phyloP scores from a whole-genome alignment of 2,113 vertebrate species.

The Chaetodon trifascialis region DNA sequence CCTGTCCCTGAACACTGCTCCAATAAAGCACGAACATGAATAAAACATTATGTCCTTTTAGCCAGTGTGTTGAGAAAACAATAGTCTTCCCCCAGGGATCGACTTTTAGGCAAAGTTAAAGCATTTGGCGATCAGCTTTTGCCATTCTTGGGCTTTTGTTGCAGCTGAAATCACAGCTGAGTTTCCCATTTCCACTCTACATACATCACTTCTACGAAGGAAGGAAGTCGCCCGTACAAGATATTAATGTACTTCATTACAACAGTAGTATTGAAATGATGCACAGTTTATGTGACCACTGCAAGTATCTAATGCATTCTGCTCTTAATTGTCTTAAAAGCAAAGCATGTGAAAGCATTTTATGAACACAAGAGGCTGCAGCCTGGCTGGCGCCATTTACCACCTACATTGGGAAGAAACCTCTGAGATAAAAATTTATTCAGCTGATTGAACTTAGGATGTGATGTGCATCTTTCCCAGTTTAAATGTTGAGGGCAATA shows the following conservation, averaged over 20 bases:
- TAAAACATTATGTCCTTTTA: constrained; percentile 60
- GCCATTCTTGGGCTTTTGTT: background rate
- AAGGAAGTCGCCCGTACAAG: background rate
- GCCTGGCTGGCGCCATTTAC: too few relatives aligned
- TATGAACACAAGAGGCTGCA: background rate
- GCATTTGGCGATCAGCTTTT: background rate
- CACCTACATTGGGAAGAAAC: background rate
- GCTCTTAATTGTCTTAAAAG: background rate
- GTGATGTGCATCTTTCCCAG: background rate
- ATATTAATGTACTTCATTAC: background rate
- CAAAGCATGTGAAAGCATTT: background rate
- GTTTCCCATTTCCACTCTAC: too few relatives aligned
- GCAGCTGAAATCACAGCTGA: background rate
- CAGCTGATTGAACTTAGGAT: background rate
- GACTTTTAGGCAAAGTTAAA: constrained; percentile 39
- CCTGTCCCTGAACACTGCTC: constrained; percentile 1
- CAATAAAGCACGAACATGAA: constrained; percentile 51
- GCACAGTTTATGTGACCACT: background rate
- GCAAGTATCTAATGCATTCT: background rate
- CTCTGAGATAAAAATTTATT: background rate
- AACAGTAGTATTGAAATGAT: background rate
- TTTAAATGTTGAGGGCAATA: background rate
- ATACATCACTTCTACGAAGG: background rate
- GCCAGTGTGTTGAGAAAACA: constrained; percentile 43
- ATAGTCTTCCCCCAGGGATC: constrained; percentile 27